Evolutionary conservation across 1,140 invertebrate genomes (phyloP), one percentile per base, ranked within the genome.

Genomic region (Argopecten irradians): DNA sequence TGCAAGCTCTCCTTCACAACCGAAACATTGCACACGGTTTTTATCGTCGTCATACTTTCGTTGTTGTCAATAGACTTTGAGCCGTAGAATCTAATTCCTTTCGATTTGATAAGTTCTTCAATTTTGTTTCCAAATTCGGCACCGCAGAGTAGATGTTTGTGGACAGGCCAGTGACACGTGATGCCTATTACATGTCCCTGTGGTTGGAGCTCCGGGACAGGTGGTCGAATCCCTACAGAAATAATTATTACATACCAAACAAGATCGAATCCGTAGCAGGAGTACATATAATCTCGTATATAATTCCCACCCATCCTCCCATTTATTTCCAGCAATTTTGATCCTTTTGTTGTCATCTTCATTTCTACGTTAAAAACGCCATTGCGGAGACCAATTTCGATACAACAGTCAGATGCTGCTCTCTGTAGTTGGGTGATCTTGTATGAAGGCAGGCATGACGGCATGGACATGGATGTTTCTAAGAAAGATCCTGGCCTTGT

Each of bases 281-380:
- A 3, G 1, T 34, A 32, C 11, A 88, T 88, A 82, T 85, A 90
- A 41, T 90, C 85, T 35, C 87, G 16, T 14, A 86, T 22, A 39
- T 86, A 90, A 36, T 86, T 86, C 7, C 90, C 90, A 1, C 86
- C 89, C 88, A 91, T 90, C 35, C 90, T 28, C 8, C 84, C 84
- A 71, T 91, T 91, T 83, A 91, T 87, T 35, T 89, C 88, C 8
- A 91, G 36, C 32, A 91, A 33, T 33, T 90, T 90, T 41, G 90
- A 87, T 34, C 90, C 90, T 0, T 22, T 82, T n/a, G 28, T 22
- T 34, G 55, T 34, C 90, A 86, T 32, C 88, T n/a, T n/a, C n/a
- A n/a, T n/a, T n/a, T n/a, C n/a, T n/a, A n/a, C n/a, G n/a, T n/a
- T n/a, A n/a, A n/a, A 91, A 7, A 90, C 89, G 0, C 90, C 90